These are phyloP conservation scores for Lota lota DNA, from an alignment of 2,113 vertebrate genomes.

Conservation along the genomic window DNA sequence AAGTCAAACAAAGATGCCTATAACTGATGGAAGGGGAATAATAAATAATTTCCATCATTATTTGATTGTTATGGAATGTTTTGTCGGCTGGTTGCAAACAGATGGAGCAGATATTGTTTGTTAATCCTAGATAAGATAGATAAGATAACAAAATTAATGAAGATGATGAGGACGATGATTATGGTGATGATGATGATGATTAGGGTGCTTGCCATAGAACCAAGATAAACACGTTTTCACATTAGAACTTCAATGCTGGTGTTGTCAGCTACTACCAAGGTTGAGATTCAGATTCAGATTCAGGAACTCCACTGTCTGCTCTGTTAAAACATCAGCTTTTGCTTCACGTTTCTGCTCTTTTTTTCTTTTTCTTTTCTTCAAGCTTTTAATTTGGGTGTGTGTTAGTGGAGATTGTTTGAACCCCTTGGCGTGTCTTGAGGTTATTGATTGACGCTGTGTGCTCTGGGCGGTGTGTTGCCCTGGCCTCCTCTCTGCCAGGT, in stretches of 20 bases:
- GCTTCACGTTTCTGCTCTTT: not conserved
- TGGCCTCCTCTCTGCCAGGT: not conserved
- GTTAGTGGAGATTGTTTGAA: not conserved
- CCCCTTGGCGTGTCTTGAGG: not conserved
- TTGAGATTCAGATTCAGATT: too few relatives aligned
- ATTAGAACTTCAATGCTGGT: too few relatives aligned
- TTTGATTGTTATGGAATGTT: not conserved
- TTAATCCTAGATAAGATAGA: not conserved
- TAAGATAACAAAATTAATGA: not conserved
- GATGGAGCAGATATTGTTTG: not conserved
- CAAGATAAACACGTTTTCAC: too few relatives aligned
- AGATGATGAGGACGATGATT: not conserved
- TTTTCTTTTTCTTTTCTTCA: not conserved
- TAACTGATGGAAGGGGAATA: slow-evolving; percentile 53
- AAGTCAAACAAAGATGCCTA: slow-evolving; percentile 63
- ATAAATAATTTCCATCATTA: slow-evolving; percentile 59
- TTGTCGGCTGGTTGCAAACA: not conserved
- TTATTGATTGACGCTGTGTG: not conserved
- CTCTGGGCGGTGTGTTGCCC: not conserved
- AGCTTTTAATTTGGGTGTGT: not conserved
- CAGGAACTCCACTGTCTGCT: too few relatives aligned
- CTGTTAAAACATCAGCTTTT: too few relatives aligned
- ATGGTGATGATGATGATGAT: not conserved
- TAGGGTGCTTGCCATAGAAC: too few relatives aligned
- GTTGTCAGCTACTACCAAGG: too few relatives aligned